Conservation (phyloP, 2,888 invertebrate genomes). For the Carcina quercana region DNA sequence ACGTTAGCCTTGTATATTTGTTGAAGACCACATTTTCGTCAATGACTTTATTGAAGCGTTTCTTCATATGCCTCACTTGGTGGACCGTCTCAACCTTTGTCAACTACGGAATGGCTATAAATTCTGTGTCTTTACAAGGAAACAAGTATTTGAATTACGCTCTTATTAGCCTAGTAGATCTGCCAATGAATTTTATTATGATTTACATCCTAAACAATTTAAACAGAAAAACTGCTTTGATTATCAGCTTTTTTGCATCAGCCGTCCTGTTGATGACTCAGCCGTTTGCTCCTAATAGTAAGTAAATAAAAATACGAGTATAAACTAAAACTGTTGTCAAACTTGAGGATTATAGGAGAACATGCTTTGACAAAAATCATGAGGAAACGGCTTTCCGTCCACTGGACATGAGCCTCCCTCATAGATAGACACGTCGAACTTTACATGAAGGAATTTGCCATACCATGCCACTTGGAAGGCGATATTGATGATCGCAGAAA, state of each 20-base stretch:
- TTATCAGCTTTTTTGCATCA: slow-evolving; percentile 68
- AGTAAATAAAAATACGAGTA: too few relatives aligned
- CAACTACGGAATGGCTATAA: slow-evolving; percentile 84
- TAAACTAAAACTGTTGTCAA: too few relatives aligned
- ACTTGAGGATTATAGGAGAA: too few relatives aligned
- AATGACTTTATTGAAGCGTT: slow-evolving; percentile 37
- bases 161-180: slow-evolving; percentile 67
- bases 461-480: too few relatives aligned
- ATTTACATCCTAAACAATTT: slow-evolving; percentile 69
- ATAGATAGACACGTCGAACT: too few relatives aligned
- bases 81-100: slow-evolving; percentile 82
- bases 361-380: too few relatives aligned
- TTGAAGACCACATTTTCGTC: slow-evolving; percentile 48
- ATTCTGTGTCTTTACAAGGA: slow-evolving; percentile 82
- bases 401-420: too few relatives aligned
- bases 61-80: slow-evolving; percentile 52
- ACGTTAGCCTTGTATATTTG: slow-evolving; percentile 27
- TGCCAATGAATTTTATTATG: slow-evolving; percentile 73
- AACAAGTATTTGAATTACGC: slow-evolving; percentile 86
- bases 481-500: too few relatives aligned
- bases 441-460: too few relatives aligned
- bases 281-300: slow-evolving; percentile 73
- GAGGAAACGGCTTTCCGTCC: too few relatives aligned
- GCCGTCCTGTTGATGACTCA: slow-evolving; percentile 74
- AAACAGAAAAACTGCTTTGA: slow-evolving; percentile 72